Evolutionary conservation across 1,140 invertebrate genomes (phyloP).

Genomic region (Druon quercuslanigerum): DNA sequence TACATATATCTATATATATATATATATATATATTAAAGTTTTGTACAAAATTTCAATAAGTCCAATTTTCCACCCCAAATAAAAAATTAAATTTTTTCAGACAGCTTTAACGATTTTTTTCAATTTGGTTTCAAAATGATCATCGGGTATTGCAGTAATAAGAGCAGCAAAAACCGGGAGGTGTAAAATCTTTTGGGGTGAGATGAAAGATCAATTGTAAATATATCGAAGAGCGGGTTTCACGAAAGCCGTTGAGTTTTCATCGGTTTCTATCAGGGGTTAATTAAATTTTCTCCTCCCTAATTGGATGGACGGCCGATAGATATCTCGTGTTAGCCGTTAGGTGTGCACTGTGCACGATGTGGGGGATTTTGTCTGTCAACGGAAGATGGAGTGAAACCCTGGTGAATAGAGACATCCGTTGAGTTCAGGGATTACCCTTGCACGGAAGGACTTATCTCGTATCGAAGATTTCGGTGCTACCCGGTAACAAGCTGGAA

Average conservation of each 20-base stretch:
- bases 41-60: no score
- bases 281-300: constrained; percentile 72
- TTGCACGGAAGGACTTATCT: constrained; percentile 38
- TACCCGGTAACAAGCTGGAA: background rate
- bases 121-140: no score
- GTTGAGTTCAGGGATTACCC: constrained; percentile 71
- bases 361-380: constrained; percentile 72
- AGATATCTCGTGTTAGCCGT: constrained; percentile 59
- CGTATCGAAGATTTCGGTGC: constrained; percentile 1
- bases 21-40: no score
- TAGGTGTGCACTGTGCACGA: constrained; percentile 37
- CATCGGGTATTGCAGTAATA: no score
- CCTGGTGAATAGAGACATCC: constrained; percentile 69
- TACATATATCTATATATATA: no score
- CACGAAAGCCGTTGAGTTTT: constrained; percentile 52
- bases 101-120: no score
- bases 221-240: constrained; percentile 43
- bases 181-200: no score
- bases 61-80: no score
- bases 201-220: background rate
- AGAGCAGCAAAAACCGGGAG: no score
- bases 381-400: constrained; percentile 75
- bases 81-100: no score
- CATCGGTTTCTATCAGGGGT: constrained; percentile 52
- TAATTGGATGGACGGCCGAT: constrained; percentile 68